Conservation (phyloP, 2,888 invertebrate genomes). For the Watsonalla cultraria region DNA sequence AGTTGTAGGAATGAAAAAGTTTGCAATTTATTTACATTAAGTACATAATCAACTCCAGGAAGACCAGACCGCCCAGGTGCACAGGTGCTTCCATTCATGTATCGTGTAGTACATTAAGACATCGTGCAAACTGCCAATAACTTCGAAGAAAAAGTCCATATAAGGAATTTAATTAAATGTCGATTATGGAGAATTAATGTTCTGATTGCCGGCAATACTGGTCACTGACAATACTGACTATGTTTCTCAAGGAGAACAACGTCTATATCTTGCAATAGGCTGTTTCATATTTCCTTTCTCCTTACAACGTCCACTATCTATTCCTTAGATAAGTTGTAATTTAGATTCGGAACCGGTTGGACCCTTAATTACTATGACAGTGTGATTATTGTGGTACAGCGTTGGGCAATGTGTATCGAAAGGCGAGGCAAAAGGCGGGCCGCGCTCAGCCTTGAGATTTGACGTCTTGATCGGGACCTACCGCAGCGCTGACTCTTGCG, state of each 20-base stretch:
- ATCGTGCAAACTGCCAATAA: background rate
- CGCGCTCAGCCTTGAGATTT: conserved; percentile 71
- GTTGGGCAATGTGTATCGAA: conserved; percentile 63
- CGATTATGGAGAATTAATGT: conserved; percentile 9
- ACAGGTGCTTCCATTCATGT: conserved; percentile 21
- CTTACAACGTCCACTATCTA: conserved; percentile 12
- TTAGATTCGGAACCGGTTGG: conserved; percentile 27
- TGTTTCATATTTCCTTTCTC: background rate
- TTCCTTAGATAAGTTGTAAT: conserved; percentile 14
- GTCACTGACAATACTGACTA: background rate
- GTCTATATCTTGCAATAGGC: background rate
- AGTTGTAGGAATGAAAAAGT: background rate
- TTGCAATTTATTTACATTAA: background rate
- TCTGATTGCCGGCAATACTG: background rate
- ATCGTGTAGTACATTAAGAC: conserved; percentile 1
- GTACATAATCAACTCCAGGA: background rate
- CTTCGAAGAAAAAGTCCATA: conserved; percentile 2
- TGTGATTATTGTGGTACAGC: conserved; percentile 46
- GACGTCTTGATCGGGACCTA: conserved; percentile 78
- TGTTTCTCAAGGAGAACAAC: background rate
- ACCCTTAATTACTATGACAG: conserved; percentile 45
- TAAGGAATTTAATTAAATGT: conserved; percentile 15
- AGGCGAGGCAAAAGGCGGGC: conserved; percentile 52
- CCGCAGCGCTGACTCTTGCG: conserved; percentile 68
- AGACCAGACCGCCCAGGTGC: conserved; percentile 28